Evolutionary conservation across 2,888 invertebrate genomes (phyloP), one percentile per base, ranked within the genome.

Genomic region (Drosophila robusta): DNA sequence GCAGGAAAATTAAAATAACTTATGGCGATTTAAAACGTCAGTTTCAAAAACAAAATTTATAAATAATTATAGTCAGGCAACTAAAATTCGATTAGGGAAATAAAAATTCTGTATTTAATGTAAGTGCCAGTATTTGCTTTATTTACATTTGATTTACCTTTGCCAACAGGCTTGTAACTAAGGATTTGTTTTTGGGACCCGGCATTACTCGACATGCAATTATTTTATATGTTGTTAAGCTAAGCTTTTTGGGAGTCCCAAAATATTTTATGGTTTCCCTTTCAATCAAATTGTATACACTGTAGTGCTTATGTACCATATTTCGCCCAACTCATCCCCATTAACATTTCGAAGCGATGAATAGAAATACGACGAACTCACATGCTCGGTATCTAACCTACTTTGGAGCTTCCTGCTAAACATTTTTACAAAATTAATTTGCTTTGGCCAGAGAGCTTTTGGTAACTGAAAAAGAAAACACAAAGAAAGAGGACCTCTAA

Each of bases 391-490:
- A 47, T 42, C 12, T 54, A 41, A 49, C 45, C 29, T 41, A 26
- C 41, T 67, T 49, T 50, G 42, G 56, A 57, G 47, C 49, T 54
- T 46, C 57, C 2, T 1, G n/a, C 18, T 11, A 45, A 56, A 47
- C 65, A 70, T 65, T 55, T 55, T 61, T 62, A 54, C 66, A 80
- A 80, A 76, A 80, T 80, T 80, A 76, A 80, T 76, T 76, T 71
- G 60, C 55, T 41, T 26, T 45, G 39, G 38, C 38, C 11, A 36
- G 29, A 47, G 34, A 34, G 11, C 34, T 16, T 45, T 18, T 39
- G 32, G 2, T 38, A 34, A n/a, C 6, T n/a, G 0, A 9, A 1
- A 24, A 7, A 24, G 12, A 16, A 9, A 18, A 18, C 22, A 22
- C 2, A 18, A 9, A 4, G 7, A 24, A 41, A 29, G 26, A 51